These are phyloP conservation scores for Tinamus major DNA, from an alignment of 2,797 vertebrate genomes.

Conservation along the genomic window DNA sequence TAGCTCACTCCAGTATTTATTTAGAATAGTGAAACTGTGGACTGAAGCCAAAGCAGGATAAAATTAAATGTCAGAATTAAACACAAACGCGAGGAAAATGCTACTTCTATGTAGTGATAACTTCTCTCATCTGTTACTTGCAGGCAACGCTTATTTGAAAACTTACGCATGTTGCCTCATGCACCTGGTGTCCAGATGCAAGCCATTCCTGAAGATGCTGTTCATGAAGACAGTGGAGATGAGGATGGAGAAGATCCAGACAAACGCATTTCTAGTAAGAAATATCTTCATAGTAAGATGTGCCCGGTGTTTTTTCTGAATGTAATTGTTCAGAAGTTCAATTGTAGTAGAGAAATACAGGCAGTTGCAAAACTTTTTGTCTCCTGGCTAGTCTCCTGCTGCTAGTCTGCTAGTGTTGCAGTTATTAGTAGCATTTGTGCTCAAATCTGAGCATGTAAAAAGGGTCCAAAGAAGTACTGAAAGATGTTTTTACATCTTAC, in stretches of 20 bases:
- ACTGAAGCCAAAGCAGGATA: not conserved
- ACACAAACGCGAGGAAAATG: not conserved
- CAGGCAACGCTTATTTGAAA: constrained; percentile 93
- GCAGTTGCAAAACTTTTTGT: not conserved
- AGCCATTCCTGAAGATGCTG: constrained; percentile 89
- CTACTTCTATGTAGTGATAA: not conserved
- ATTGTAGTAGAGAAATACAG: not conserved
- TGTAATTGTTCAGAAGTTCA: not conserved
- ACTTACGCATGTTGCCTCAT: constrained; percentile 93
- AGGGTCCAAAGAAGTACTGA: not conserved
- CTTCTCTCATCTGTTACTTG: not conserved
- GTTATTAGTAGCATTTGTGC: not conserved
- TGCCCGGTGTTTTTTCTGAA: not conserved
- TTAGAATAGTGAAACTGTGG: not conserved
- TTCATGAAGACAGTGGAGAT: constrained; percentile 89
- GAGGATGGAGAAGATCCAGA: constrained; percentile 92
- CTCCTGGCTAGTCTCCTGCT: not conserved
- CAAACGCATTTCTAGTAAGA: constrained; percentile 92
- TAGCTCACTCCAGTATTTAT: no score
- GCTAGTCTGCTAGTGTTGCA: not conserved
- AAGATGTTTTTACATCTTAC: not conserved
- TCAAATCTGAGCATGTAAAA: not conserved
- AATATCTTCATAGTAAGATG: not conserved
- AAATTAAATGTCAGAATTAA: not conserved
- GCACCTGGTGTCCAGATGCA: constrained; percentile 95